These are phyloP conservation scores for Pyxicephalus adspersus DNA, from an alignment of 2,113 vertebrate species.

Conservation along the genomic window DNA sequence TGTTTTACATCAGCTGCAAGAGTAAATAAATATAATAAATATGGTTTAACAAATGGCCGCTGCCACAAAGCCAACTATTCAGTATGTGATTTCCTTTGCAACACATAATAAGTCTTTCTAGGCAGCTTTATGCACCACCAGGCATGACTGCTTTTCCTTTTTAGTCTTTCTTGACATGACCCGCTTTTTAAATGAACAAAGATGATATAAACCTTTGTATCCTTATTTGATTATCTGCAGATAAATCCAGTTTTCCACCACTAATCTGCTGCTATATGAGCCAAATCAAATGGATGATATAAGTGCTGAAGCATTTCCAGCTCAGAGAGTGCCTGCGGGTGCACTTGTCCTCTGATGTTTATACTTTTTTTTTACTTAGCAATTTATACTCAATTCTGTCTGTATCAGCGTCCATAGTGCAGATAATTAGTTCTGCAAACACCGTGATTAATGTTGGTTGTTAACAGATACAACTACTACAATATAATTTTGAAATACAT, in stretches of 20 bases:
- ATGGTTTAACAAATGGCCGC: too few relatives aligned
- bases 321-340: conserved; percentile 40
- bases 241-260: conserved; percentile 43
- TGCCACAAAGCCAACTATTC: too few relatives aligned
- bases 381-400: conserved; percentile 42
- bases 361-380: conserved; percentile 24
- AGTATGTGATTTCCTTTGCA: too few relatives aligned
- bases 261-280: conserved; percentile 40
- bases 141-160: conserved; percentile 33
- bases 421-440: conserved; percentile 27
- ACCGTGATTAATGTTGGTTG: neutral
- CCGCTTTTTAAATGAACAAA: conserved; percentile 33
- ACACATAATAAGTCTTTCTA: conserved; percentile 14
- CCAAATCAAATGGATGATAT: conserved; percentile 52
- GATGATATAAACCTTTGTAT: conserved; percentile 49
- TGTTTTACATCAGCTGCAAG: too few relatives aligned
- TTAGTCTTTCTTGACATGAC: conserved; percentile 41
- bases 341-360: conserved; percentile 2
- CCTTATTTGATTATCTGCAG: conserved; percentile 44
- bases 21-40: too few relatives aligned
- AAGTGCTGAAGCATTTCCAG: conserved; percentile 47
- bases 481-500: neutral
- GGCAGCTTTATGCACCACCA: conserved; percentile 35
- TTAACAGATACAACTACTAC: neutral
- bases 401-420: conserved; percentile 34